Base-by-base conservation (phyloP, 1,140 invertebrate genomes). In the Hyles euphorbiae region DNA sequence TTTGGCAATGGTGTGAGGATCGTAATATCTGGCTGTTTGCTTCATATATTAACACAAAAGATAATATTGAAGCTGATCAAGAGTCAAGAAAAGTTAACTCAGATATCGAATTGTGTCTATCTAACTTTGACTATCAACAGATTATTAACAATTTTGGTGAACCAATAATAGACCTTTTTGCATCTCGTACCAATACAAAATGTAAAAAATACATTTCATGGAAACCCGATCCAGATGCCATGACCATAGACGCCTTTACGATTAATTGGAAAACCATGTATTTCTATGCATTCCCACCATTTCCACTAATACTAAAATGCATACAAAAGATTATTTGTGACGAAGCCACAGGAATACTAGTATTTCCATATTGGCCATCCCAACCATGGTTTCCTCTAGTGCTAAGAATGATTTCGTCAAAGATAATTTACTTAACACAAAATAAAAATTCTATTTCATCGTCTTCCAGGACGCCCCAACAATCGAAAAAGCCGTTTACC, bases 1-100 rank as follows among this genome's bases (percentile, higher is more conserved):
- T 84, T 43, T 83, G 80, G 81, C 72, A 79, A 51, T 88, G 76
- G 76, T 80, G 76, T 53, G 81, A 87, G 58, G 32, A 36, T 1
- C 60, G 74, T 12, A 67, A 74, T 4, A 59, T 85, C n/a, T 81
- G 56, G 61, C 3, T 85, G 4, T 74, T 72, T 46, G 80, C 78
- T 56, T 72, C 81, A 3, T 83, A 86, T 53, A 74, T 87, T 3
- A 76, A 70, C 49, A 75, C 83, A 2, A 70, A 70, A 53, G 65
- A 85, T 34, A 76, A 72, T 33, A 5, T 59, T 11, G 36, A 36
- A 36, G 74, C 71, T 3, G 71, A 76, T 46, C 40, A n/a, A 12
- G 68, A 64, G 43, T 74, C 69, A 1, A 44, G 69, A 22, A 70
- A 53, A 46, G 44, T 69, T 8, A 74, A 71, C 56, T 51, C 58